Evolutionary conservation across 1,140 invertebrate species (phyloP), one percentile per base, ranked within the genome.

Genomic region (Drosophila bocqueti): DNA sequence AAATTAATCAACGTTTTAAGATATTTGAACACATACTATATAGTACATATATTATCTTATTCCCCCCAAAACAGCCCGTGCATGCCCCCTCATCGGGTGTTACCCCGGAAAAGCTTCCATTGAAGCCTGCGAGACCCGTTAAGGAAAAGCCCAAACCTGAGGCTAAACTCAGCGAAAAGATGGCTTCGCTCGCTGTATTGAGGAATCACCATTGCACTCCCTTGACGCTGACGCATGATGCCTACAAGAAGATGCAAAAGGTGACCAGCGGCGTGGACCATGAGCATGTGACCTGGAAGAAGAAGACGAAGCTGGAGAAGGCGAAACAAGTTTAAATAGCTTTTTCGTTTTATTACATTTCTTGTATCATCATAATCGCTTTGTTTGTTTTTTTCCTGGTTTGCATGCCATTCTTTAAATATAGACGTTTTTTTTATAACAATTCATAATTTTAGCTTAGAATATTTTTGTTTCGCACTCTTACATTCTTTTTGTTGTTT

Each of bases 371-470:
- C 66, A 58, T 73, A 60, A 77, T 77, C 42, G 45, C 45, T 60
- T 57, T 58, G 36, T 78, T 77, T 3, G 2, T 82, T 82, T 76
- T 73, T 69, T 73, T 69, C 68, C 71, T 72, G 54, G 74, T 67
- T 76, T 76, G 54, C 54, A 78, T 71, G 84, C 77, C 81, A 89
- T 84, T 90, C 76, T 74, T 82, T 73, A 85, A 79, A 76, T 89
- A 83, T 90, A 73, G 67, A 74, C 55, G 83, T 78, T 75, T 84
- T 34, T 52, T 52, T 87, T 89, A 89, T 90, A 90, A 90, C 85
- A 90, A 91, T 90, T 90, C 85, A 90, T 90, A 90, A 86, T 85
- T 90, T 90, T 90, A 90, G 72, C 85, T 91, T 90, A 90, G 59
- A 82, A 61, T 91, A 90, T 83, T 86, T 73, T 81, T 66, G 68